phyloP scores from a whole-genome alignment of 1,140 invertebrate species.

The Macrosteles quadrilineatus region DNA sequence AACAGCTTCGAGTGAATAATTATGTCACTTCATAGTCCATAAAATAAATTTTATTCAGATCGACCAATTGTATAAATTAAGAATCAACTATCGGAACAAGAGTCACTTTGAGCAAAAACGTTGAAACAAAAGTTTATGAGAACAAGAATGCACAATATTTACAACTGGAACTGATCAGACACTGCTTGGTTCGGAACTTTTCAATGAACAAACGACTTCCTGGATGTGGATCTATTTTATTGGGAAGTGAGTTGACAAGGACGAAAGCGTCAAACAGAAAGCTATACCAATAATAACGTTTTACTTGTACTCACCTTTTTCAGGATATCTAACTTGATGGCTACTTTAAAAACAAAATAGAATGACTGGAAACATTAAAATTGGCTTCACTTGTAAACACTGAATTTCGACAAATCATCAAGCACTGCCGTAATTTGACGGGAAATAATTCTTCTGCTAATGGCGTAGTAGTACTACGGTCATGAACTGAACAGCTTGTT shows the following conservation, averaged over 20 bases:
- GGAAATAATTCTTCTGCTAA: conserved; percentile 19
- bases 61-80: no score
- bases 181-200: neutral
- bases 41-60: no score
- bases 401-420: conserved; percentile 12
- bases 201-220: neutral
- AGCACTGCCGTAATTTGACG: conserved; percentile 13
- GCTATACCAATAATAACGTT: neutral
- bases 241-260: conserved; percentile 10
- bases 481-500: conserved; percentile 14
- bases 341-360: neutral
- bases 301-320: neutral
- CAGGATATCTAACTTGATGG: neutral
- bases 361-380: neutral
- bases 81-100: no score
- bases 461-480: conserved; percentile 11
- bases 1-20: neutral
- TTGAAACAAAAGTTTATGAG: no score
- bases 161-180: no score
- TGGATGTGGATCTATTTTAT: conserved; percentile 21
- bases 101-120: no score
- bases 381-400: neutral
- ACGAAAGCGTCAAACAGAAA: neutral
- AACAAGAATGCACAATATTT: no score
- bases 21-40: no score